phyloP scores from a whole-genome alignment of 2,113 vertebrate species.

The Anhinga rufa region DNA sequence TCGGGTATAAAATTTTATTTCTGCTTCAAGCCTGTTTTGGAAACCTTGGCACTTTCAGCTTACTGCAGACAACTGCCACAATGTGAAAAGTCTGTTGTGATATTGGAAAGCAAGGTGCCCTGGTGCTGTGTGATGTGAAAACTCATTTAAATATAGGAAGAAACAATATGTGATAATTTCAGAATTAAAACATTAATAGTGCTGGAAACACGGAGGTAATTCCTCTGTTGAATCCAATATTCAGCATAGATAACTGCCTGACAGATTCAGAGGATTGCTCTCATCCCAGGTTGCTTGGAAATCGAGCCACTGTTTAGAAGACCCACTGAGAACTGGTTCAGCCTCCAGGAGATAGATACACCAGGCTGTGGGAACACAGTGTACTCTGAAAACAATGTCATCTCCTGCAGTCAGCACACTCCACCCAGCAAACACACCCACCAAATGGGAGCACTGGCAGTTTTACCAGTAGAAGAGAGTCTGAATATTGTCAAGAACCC shows the following conservation, averaged over 20 bases:
- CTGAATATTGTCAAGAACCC: neutral
- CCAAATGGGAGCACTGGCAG: neutral
- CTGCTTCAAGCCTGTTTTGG: conserved; percentile 28
- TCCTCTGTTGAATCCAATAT: neutral
- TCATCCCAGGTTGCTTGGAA: neutral
- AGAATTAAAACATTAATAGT: neutral
- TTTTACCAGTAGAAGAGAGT: neutral
- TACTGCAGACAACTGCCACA: neutral
- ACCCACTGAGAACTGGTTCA: neutral
- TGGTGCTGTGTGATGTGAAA: neutral
- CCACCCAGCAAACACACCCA: neutral
- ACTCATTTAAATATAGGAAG: neutral
- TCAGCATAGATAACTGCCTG: neutral
- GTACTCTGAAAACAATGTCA: neutral
- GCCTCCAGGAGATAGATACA: neutral
- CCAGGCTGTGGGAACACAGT: neutral
- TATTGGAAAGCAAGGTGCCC: neutral
- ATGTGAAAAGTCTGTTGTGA: neutral
- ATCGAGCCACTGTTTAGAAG: neutral
- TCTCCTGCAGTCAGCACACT: neutral
- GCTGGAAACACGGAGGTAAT: neutral
- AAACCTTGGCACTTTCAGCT: conserved; percentile 15
- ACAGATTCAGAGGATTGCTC: neutral
- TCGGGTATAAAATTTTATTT: conserved; percentile 49
- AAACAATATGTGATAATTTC: neutral